Percentiles rank a stretch among this genome's conserved stretches.
These are phyloP conservation scores for Coelopa frigida DNA, from an alignment of 1,140 invertebrate genomes.

Conservation along the genomic window DNA sequence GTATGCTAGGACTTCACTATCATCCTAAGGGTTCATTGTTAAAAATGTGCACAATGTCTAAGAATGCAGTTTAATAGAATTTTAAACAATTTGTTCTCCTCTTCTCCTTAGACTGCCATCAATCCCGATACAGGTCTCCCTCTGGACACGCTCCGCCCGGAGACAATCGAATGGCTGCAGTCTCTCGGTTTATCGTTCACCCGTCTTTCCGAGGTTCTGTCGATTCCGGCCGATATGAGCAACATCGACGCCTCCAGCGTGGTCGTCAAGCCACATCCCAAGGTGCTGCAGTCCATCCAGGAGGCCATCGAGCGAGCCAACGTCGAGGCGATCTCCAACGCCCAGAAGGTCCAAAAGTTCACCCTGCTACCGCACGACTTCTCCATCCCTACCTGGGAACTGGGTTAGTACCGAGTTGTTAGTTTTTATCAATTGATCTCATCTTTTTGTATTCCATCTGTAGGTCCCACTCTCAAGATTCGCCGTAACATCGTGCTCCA, in stretches of 20 bases:
- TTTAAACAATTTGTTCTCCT: no score
- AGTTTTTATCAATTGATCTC: conserved; percentile 25
- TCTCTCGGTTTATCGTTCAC: conserved; percentile 59
- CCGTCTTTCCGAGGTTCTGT: conserved; percentile 63
- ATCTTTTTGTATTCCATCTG: background rate
- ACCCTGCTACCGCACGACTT: conserved; percentile 81
- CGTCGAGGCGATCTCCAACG: conserved; percentile 72
- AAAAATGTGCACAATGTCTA: no score
- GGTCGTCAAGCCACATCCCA: conserved; percentile 51
- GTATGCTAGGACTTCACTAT: no score
- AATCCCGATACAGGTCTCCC: conserved; percentile 62
- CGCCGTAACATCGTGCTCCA: conserved; percentile 7
- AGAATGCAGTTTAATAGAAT: no score
- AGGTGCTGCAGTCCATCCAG: conserved; percentile 64
- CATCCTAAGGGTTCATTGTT: no score
- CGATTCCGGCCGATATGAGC: conserved; percentile 22
- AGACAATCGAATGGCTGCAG: conserved; percentile 62
- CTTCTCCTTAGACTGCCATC: conserved; percentile 19
- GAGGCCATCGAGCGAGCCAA: conserved; percentile 73
- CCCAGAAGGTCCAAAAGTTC: conserved; percentile 87
- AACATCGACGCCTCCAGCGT: conserved; percentile 20
- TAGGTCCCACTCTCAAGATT: conserved; percentile 13
- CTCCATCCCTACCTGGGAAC: conserved; percentile 77
- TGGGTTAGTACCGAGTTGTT: conserved; percentile 48
- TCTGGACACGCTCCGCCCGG: conserved; percentile 56